Evolutionary conservation across 2,888 invertebrate genomes (phyloP).

Genomic region (Plemyria rubiginata): DNA sequence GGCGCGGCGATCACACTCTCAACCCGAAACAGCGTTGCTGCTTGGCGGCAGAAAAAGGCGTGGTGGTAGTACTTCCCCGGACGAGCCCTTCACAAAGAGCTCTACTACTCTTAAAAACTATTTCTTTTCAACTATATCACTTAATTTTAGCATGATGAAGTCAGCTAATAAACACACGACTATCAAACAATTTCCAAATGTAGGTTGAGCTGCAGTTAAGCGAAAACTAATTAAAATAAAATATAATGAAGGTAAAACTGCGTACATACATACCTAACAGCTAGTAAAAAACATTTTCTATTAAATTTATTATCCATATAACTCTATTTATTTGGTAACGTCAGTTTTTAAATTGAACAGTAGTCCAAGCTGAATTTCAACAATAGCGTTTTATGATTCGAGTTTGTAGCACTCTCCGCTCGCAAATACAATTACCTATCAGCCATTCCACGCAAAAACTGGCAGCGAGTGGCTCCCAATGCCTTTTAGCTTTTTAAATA

Average conservation of each 20-base stretch:
- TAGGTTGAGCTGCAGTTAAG: no score
- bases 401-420: conserved; percentile 55
- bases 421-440: conserved; percentile 69
- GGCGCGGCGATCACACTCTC: no score
- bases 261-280: conserved; percentile 8
- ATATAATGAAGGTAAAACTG: conserved; percentile 15
- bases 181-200: not conserved
- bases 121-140: no score
- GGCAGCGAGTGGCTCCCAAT: conserved; percentile 62
- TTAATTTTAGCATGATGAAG: no score
- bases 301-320: conserved; percentile 16
- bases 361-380: conserved; percentile 29
- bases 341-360: conserved; percentile 25
- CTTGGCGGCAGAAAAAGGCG: no score
- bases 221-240: not conserved
- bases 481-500: conserved; percentile 55
- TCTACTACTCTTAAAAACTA: no score
- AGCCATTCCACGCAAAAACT: conserved; percentile 59
- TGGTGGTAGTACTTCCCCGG: no score
- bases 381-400: conserved; percentile 50
- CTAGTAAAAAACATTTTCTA: conserved; percentile 21
- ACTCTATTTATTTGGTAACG: conserved; percentile 18
- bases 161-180: no score
- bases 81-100: no score
- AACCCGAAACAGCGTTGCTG: no score